Conservation (phyloP, 2,888 invertebrate species). For the Eupithecia tripunctaria region DNA sequence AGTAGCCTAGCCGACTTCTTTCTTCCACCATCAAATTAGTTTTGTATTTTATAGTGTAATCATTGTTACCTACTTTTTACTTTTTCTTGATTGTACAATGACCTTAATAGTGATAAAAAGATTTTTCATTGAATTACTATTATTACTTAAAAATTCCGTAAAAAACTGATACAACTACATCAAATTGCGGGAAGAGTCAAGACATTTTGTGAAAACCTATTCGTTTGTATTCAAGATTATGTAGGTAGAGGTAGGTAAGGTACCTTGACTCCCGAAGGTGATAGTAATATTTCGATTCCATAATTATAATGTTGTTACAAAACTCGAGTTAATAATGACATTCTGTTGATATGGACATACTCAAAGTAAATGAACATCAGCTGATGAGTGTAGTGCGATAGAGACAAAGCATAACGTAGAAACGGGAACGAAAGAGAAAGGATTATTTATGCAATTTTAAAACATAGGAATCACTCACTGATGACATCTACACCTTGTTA, state of each 20-base stretch:
- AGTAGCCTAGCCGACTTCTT: neutral
- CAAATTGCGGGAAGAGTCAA: neutral
- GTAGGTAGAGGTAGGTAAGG: no score
- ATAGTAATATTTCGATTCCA: neutral
- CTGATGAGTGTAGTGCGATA: conserved; percentile 2
- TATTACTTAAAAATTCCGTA: neutral
- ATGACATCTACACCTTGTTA: conserved; percentile 8
- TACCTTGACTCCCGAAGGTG: neutral
- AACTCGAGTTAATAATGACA: neutral
- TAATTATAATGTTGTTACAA: neutral
- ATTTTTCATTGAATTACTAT: neutral
- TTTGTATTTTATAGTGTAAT: neutral
- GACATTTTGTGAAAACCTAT: neutral
- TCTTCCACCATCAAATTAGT: neutral
- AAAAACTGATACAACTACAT: neutral
- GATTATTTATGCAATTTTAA: conserved; percentile 19
- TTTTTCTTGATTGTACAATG: neutral
- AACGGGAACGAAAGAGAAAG: conserved; percentile 24
- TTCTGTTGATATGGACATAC: neutral
- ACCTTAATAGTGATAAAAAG: neutral
- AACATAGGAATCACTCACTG: conserved; percentile 7
- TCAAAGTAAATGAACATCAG: neutral
- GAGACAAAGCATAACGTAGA: conserved; percentile 1
- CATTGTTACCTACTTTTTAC: neutral
- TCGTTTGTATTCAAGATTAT: neutral